These are phyloP conservation scores for Mola mola DNA, from an alignment of 2,113 vertebrate species.

Conservation along the genomic window DNA sequence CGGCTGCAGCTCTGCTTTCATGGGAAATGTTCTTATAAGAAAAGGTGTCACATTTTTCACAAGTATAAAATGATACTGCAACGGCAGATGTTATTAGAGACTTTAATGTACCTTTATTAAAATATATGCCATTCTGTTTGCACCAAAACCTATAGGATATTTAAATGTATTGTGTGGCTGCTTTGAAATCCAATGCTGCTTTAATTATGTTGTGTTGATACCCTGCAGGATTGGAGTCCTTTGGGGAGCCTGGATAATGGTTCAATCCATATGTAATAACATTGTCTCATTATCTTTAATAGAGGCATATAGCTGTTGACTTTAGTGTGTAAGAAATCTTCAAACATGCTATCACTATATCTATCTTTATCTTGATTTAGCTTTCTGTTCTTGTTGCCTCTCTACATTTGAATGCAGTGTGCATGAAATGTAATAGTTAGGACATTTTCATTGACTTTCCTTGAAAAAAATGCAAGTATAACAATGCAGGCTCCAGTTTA, in stretches of 20 bases:
- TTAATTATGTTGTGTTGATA: conserved; percentile 67
- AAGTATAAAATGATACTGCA: conserved; percentile 33
- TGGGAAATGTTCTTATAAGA: conserved; percentile 47
- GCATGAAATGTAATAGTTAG: conserved; percentile 17
- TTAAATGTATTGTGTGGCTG: conserved; percentile 45
- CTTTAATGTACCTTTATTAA: conserved; percentile 40
- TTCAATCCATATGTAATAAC: conserved; percentile 63
- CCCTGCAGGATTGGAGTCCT: conserved; percentile 50
- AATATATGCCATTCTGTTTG: conserved; percentile 17
- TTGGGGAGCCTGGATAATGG: conserved; percentile 55
- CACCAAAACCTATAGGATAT: conserved; percentile 39
- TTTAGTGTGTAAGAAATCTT: conserved; percentile 42
- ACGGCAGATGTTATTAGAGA: conserved; percentile 43
- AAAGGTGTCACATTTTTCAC: conserved; percentile 40
- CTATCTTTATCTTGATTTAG: conserved; percentile 27
- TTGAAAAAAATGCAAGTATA: not conserved
- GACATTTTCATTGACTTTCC: conserved; percentile 10
- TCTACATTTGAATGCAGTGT: not conserved
- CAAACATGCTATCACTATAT: conserved; percentile 5
- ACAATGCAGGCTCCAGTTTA: conserved; percentile 27
- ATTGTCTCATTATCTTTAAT: conserved; percentile 57
- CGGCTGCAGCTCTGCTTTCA: conserved; percentile 62
- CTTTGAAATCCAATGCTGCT: conserved; percentile 56
- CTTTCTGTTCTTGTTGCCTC: conserved; percentile 6
- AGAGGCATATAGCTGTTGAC: conserved; percentile 38